These are phyloP conservation scores for Drosophila tsacasi DNA, from an alignment of 1,140 invertebrate genomes.

Conservation along the genomic window DNA sequence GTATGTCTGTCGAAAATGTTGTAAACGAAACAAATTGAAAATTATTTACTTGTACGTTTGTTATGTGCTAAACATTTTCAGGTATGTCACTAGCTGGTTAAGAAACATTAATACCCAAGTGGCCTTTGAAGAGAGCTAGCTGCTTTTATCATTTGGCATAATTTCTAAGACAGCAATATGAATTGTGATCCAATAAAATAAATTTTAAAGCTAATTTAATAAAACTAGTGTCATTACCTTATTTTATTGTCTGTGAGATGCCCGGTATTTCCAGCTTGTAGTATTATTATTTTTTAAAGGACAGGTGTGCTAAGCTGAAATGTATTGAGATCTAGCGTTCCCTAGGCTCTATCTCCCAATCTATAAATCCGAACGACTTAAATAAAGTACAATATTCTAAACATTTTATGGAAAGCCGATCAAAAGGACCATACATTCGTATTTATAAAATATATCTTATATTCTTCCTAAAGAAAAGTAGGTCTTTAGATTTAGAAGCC, in stretches of 20 bases:
- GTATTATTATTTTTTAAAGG: background rate
- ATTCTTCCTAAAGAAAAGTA: too few species aligned
- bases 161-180: conserved; percentile 73
- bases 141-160: conserved; percentile 61
- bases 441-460: too few species aligned
- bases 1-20: conserved; percentile 31
- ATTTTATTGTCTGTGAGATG: background rate
- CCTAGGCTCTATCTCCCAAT: background rate
- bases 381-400: background rate
- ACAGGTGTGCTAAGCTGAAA: background rate
- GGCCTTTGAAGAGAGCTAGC: conserved; percentile 11
- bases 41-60: conserved; percentile 16
- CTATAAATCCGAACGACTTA: background rate
- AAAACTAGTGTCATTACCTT: background rate
- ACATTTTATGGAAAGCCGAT: background rate
- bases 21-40: conserved; percentile 27
- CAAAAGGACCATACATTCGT: too few species aligned
- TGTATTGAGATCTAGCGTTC: background rate
- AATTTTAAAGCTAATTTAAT: conserved; percentile 26
- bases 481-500: too few species aligned
- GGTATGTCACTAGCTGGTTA: conserved; percentile 24
- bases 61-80: conserved; percentile 17
- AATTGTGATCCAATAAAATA: conserved; percentile 66
- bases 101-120: conserved; percentile 16
- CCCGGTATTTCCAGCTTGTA: background rate